These are phyloP conservation scores for Excalfactoria chinensis DNA, from an alignment of 2,113 vertebrate genomes.

Conservation along the genomic window DNA sequence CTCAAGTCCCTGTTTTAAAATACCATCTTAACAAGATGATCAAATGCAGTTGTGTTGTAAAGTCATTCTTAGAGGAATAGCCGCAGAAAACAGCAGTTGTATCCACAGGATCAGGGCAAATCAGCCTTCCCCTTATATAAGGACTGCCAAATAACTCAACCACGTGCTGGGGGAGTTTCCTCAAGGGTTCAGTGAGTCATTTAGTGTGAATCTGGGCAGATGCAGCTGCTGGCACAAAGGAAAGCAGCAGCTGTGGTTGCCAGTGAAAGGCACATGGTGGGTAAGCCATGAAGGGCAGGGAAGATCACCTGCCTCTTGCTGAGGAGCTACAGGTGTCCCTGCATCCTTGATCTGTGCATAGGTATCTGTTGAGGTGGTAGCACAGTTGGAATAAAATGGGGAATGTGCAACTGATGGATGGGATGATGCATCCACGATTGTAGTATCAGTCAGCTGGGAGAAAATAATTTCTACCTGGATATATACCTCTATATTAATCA, in stretches of 20 bases:
- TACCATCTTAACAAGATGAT: neutral
- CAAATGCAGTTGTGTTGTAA: neutral
- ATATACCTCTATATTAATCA: neutral
- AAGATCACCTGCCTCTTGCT: neutral
- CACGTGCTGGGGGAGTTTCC: neutral
- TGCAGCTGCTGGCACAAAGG: fast-evolving
- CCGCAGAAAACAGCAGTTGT: neutral
- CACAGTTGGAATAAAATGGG: neutral
- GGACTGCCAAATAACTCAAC: neutral
- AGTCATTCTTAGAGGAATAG: neutral
- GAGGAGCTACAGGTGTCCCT: neutral
- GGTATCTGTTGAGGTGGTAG: neutral
- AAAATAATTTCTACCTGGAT: neutral
- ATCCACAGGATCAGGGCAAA: neutral
- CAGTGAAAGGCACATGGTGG: neutral
- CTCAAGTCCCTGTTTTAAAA: neutral
- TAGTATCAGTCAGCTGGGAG: neutral
- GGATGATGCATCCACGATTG: neutral
- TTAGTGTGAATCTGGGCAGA: neutral
- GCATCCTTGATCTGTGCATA: neutral
- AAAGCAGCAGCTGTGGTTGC: neutral
- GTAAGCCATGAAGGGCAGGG: fast-evolving
- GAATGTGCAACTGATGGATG: neutral
- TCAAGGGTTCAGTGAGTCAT: neutral
- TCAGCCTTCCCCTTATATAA: neutral